A percentile compares a stretch with the other conserved stretches of the same genome.
phyloP scores from a whole-genome alignment of 1,140 invertebrate species.

The Sycophaga agraensis region DNA sequence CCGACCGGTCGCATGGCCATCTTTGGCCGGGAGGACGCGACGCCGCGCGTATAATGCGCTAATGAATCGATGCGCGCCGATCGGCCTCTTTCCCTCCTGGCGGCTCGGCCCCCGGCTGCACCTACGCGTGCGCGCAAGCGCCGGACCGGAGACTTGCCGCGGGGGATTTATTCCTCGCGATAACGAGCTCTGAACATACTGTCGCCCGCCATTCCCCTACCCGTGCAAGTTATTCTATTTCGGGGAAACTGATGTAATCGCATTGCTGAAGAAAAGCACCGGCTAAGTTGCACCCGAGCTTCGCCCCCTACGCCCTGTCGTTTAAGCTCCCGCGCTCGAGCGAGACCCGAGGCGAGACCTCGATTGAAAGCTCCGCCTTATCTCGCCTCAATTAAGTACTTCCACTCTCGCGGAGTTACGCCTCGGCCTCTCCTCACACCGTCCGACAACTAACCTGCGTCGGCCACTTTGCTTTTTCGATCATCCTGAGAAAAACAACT shows the following conservation, averaged over 20 bases:
- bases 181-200: slow-evolving; percentile 22
- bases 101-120: too few species aligned
- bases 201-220: slow-evolving; percentile 4
- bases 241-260: slow-evolving; percentile 18
- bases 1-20: too few species aligned
- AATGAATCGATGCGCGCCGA: slow-evolving; percentile 51
- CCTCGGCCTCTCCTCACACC: too few species aligned
- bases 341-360: neutral
- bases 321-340: slow-evolving; percentile 13
- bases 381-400: slow-evolving; percentile 1
- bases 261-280: slow-evolving; percentile 10
- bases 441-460: too few species aligned
- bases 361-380: slow-evolving; percentile 1
- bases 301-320: neutral
- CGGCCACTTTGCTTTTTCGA: too few species aligned
- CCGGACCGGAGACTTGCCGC: neutral
- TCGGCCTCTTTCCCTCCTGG: neutral
- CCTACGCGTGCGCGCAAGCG: too few species aligned
- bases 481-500: too few species aligned
- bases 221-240: slow-evolving; percentile 15
- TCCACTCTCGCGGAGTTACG: too few species aligned
- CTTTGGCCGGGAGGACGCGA: too few species aligned
- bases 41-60: slow-evolving; percentile 52
- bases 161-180: neutral
- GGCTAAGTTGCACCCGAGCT: neutral